Conservation (phyloP, 2,888 invertebrate genomes). For the Trachelus tabidus region DNA sequence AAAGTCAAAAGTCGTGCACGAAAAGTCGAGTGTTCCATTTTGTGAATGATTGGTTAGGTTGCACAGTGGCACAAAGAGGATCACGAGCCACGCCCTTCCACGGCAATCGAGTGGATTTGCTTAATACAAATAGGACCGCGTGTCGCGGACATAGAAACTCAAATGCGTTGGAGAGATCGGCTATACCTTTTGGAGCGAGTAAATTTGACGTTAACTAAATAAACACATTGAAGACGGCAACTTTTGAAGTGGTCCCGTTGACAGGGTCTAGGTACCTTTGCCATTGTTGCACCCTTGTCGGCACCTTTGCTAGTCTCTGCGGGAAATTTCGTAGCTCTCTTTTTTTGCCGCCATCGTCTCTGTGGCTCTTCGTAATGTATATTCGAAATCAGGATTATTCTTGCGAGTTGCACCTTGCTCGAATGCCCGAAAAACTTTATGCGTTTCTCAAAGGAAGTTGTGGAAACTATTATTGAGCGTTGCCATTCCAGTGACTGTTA, state of each 20-base stretch:
- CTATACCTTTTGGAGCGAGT: conserved; percentile 42
- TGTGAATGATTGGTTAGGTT: not conserved
- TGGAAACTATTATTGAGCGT: not conserved
- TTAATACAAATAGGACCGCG: conserved; percentile 34
- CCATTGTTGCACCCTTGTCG: conserved; percentile 34
- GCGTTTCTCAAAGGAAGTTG: not conserved
- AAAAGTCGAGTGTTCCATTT: not conserved
- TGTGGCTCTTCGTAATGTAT: conserved; percentile 5
- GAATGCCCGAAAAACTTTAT: conserved; percentile 13
- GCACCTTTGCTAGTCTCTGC: conserved; percentile 33
- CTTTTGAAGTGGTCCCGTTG: conserved; percentile 60
- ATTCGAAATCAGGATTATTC: conserved; percentile 22
- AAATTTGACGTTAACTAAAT: conserved; percentile 65
- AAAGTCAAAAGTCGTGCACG: not conserved
- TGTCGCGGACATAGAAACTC: conserved; percentile 11
- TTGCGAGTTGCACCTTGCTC: conserved; percentile 26
- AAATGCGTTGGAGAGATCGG: conserved; percentile 25
- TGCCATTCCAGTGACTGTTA: not conserved
- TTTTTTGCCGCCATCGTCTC: conserved; percentile 9
- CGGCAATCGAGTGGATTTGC: conserved; percentile 46
- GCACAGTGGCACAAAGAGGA: conserved; percentile 27
- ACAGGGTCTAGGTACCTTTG: conserved; percentile 8
- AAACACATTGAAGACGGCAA: conserved; percentile 62
- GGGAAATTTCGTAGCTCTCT: conserved; percentile 29
- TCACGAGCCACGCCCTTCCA: conserved; percentile 60